These are phyloP conservation scores for Diadema setosum DNA, from an alignment of 35 echinoderm and acorn worm species.

Conservation along the genomic window DNA sequence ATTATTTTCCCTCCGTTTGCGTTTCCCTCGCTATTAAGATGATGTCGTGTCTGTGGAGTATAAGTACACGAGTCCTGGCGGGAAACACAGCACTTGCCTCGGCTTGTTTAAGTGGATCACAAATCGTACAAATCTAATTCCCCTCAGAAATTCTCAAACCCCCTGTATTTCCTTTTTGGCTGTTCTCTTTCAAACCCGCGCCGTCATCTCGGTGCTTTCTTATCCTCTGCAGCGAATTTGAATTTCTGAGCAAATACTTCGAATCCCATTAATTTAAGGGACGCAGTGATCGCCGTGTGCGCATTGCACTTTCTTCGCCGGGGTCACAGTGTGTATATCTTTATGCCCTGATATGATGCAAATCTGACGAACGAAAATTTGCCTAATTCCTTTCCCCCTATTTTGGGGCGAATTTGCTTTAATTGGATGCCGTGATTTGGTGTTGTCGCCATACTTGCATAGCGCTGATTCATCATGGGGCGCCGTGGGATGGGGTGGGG, in stretches of 20 bases:
- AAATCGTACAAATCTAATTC: background rate
- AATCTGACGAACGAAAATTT: background rate
- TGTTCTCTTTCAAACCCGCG: background rate
- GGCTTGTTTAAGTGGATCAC: conserved; percentile 1
- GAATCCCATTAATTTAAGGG: background rate
- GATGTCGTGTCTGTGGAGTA: too few relatives aligned
- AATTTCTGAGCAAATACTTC: background rate
- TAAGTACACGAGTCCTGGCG: too few relatives aligned
- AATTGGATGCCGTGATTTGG: background rate
- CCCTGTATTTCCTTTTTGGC: background rate
- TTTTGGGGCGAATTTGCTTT: background rate
- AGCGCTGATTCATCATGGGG: too few relatives aligned
- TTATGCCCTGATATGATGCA: background rate
- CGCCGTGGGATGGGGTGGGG: too few relatives aligned
- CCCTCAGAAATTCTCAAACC: background rate
- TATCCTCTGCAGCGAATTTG: background rate
- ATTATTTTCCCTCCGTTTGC: too few relatives aligned
- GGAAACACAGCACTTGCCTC: background rate
- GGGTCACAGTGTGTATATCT: background rate
- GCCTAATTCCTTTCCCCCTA: too few relatives aligned
- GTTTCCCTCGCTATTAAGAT: too few relatives aligned
- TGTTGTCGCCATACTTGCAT: too few relatives aligned
- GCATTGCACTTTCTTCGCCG: background rate
- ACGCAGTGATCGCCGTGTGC: background rate
- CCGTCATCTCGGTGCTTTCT: background rate